phyloP scores from a whole-genome alignment of 2,113 vertebrate genomes.

The Vireo altiloquus region DNA sequence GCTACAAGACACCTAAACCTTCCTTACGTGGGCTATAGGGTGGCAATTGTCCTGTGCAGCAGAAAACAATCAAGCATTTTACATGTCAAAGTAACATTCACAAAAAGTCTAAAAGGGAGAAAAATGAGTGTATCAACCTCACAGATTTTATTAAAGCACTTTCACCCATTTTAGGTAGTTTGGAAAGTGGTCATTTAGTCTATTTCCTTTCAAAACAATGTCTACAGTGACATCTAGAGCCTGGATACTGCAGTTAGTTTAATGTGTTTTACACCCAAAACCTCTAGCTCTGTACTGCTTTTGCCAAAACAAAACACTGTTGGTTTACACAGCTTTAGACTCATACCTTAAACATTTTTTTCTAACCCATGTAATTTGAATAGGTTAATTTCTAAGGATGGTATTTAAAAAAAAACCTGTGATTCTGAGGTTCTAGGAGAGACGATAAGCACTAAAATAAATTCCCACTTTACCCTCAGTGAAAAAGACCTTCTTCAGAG shows the following conservation, averaged over 20 bases:
- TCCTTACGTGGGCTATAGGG: background rate
- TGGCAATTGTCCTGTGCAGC: background rate
- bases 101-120: background rate
- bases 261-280: background rate
- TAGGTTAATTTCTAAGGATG: background rate
- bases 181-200: background rate
- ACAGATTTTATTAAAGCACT: background rate
- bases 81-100: background rate
- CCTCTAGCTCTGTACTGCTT: background rate
- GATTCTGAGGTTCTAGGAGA: background rate
- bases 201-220: background rate
- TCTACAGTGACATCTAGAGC: conserved; percentile 58
- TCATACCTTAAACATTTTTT: background rate
- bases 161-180: background rate
- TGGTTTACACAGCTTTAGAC: background rate
- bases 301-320: background rate
- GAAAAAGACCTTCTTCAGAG: background rate
- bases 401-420: background rate
- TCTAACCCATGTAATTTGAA: background rate
- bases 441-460: background rate
- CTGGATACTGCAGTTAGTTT: background rate
- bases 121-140: background rate
- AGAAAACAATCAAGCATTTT: background rate
- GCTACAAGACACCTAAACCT: background rate
- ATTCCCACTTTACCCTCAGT: background rate